Evolutionary conservation across 2,113 vertebrate genomes (phyloP), one percentile per base, ranked within the genome.

Genomic region (Acanthisitta chloris): DNA sequence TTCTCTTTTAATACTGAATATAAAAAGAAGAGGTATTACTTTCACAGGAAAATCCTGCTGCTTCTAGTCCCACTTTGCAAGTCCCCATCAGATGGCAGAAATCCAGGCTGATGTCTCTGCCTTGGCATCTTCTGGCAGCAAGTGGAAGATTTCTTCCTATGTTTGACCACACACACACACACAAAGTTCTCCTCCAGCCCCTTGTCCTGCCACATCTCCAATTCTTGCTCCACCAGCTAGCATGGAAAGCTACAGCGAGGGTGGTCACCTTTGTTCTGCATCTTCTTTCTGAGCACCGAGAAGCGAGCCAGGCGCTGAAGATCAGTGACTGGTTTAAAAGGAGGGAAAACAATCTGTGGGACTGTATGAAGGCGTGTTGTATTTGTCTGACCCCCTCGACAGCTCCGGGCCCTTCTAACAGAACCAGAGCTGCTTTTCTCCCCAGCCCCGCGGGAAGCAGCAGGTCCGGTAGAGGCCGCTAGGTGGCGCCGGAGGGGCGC

Each of bases 401-500:
- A 40, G 34, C 58, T 33, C 6, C 15, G 42, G 34, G 42, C n/a
- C 12, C 51, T 73, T n/a, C 49, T 23, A 58, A 82, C 6, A 7
- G 83, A 92, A 45, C 9, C 48, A 80, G 33, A 51, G 45, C 54
- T 93, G 46, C 83, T 36, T 64, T 95, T 90, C 55, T 54, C 87
- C 29, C 13, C 54, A 5, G 38, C 58, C 81, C 31, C 48, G 45
- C n/a, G 18, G 79, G 52, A 61, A 58, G 84, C 26, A 9, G 69
- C 84, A 95, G n/a, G n/a, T n/a, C n/a, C n/a, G n/a, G n/a, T n/a
- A n/a, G n/a, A n/a, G n/a, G n/a, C n/a, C n/a, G n/a, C n/a, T n/a
- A 98, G 98, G 97, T 98, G 98, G 98, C 97, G 98, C 97, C 98
- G 97, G 96, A 95, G 43, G 88, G 97, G 97, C 96, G 58, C 94